A percentile compares a stretch with the other conserved stretches of the same genome.
Conservation (phyloP, 2,113 vertebrate species). For the Prunella fulvescens region DNA sequence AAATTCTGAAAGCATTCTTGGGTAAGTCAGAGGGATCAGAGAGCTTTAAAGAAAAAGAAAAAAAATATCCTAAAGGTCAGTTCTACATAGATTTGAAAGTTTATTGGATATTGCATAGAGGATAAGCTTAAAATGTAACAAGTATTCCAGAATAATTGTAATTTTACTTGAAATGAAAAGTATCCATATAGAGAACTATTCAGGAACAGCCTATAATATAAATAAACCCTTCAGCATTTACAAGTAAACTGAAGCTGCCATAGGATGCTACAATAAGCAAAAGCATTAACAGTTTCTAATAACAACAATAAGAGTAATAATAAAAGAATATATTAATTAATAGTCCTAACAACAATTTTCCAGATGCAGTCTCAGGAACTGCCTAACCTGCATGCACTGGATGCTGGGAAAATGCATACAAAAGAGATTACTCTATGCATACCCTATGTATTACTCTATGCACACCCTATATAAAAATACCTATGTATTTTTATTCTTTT, state of each 20-base stretch:
- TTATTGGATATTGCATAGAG: not conserved
- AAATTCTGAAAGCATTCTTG: slow-evolving; percentile 97
- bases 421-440: not conserved
- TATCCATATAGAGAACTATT: not conserved
- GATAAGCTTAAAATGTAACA: slow-evolving; percentile 8
- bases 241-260: not conserved
- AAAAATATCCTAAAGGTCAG: slow-evolving; percentile 22
- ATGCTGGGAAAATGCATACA: not conserved
- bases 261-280: not conserved
- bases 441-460: not conserved
- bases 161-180: not conserved
- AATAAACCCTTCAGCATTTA: not conserved
- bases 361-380: not conserved
- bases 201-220: not conserved
- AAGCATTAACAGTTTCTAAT: not conserved
- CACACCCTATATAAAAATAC: not conserved
- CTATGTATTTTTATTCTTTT: not conserved
- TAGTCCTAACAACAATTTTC: not conserved
- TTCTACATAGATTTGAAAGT: slow-evolving; percentile 1
- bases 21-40: slow-evolving; percentile 97
- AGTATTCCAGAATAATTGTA: not conserved
- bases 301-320: not conserved
- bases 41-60: slow-evolving; percentile 78
- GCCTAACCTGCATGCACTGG: not conserved
- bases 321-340: not conserved